Evolutionary conservation across 2,113 vertebrate species (phyloP).

Genomic region (Protobothrops mucrosquamatus): DNA sequence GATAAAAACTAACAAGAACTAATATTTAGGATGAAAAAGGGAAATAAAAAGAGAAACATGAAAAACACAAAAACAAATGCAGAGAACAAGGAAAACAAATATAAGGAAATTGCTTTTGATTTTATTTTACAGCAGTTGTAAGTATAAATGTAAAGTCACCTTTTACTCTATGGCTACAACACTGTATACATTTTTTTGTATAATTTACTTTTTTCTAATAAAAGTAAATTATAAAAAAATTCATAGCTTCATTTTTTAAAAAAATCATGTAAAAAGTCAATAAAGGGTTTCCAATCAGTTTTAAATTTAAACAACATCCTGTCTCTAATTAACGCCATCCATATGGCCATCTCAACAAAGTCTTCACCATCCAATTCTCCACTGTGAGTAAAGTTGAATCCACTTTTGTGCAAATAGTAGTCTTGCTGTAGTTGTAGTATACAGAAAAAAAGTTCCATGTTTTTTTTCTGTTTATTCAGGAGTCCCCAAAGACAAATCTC

Average conservation of each 20-base stretch:
- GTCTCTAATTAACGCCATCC: background rate
- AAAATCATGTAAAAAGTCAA: too few species aligned
- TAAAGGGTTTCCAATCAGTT: too few species aligned
- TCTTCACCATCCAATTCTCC: background rate
- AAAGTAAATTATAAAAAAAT: too few species aligned
- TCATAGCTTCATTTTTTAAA: too few species aligned
- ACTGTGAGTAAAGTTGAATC: background rate
- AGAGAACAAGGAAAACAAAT: too few species aligned
- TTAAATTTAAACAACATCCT: background rate
- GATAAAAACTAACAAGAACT: background rate
- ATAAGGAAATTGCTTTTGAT: too few species aligned
- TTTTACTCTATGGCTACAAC: too few species aligned
- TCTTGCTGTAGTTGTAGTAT: background rate
- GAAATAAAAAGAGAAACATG: background rate
- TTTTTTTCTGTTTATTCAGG: background rate
- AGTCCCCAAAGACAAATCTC: background rate
- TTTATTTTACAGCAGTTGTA: too few species aligned
- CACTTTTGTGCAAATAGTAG: background rate
- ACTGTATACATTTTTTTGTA: too few species aligned
- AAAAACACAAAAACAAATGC: too few species aligned
- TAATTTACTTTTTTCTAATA: too few species aligned
- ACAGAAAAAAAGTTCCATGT: background rate
- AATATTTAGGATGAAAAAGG: background rate
- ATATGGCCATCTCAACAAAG: background rate
- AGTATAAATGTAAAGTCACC: too few species aligned